Evolutionary conservation across 2,113 vertebrate species (phyloP).

Genomic region (Mustelus asterias): DNA sequence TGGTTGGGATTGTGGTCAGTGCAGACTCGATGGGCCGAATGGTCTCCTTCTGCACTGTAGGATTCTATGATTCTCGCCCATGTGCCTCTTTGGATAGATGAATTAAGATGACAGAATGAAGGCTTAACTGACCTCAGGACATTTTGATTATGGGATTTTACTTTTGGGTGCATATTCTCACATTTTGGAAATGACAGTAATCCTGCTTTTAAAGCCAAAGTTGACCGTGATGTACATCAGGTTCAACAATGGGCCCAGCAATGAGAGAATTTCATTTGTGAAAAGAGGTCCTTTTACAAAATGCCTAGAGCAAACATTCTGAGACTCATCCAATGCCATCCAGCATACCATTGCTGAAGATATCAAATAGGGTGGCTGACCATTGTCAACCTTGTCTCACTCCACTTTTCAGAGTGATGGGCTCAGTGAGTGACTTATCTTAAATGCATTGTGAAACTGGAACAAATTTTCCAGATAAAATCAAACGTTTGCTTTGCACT

Average conservation of each 20-base stretch:
- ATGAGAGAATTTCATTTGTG: background rate
- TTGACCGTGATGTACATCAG: background rate
- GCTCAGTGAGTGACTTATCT: background rate
- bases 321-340: background rate
- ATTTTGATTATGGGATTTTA: background rate
- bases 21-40: no score
- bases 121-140: background rate
- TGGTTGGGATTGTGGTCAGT: no score
- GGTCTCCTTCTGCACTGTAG: no score
- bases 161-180: background rate
- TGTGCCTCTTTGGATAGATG: background rate
- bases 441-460: background rate
- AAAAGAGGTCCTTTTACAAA: background rate
- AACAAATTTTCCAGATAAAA: background rate
- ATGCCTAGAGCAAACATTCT: background rate
- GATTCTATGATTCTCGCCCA: no score
- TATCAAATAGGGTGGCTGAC: background rate
- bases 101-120: background rate
- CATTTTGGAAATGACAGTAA: background rate
- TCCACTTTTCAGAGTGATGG: background rate
- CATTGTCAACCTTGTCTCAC: background rate
- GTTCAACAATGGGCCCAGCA: background rate
- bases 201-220: background rate
- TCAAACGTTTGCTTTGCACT: background rate
- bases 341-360: background rate